Conservation (phyloP, 1,140 invertebrate genomes). For the Himalopsyche phryganea region DNA sequence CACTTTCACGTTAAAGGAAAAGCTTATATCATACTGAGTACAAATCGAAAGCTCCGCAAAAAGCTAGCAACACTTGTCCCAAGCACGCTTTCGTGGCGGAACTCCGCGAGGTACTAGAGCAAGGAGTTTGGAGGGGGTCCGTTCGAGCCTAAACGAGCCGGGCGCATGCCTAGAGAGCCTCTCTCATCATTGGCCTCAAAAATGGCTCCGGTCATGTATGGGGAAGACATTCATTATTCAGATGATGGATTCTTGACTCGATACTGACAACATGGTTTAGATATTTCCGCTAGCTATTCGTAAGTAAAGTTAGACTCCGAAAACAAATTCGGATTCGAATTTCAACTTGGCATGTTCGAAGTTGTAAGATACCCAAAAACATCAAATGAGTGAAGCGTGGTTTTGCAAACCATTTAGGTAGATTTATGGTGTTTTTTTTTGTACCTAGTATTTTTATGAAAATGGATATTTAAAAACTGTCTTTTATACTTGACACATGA, state of each 20-base stretch:
- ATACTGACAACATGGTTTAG: conserved; percentile 16
- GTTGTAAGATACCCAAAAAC: no score
- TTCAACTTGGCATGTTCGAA: no score
- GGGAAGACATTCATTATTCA: conserved; percentile 32
- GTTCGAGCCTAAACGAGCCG: conserved; percentile 1
- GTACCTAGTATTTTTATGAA: no score
- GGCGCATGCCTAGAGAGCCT: conserved; percentile 12
- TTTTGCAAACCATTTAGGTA: no score
- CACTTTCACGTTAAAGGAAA: not conserved
- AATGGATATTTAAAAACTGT: no score
- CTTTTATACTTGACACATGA: no score
- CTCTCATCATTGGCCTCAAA: conserved; percentile 1
- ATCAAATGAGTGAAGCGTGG: no score
- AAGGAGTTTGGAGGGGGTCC: conserved; percentile 9
- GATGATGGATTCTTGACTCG: conserved; percentile 24
- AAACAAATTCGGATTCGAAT: no score
- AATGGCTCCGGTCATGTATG: conserved; percentile 11
- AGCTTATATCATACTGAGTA: not conserved
- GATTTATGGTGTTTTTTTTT: no score
- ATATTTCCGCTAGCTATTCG: no score
- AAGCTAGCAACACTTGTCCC: not conserved
- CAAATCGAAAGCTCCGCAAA: conserved; percentile 1
- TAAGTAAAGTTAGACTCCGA: no score
- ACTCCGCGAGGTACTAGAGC: conserved; percentile 10
- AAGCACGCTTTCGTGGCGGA: conserved; percentile 1